These are phyloP conservation scores for Falco columbarius DNA, from an alignment of 2,797 vertebrate genomes.

Conservation along the genomic window DNA sequence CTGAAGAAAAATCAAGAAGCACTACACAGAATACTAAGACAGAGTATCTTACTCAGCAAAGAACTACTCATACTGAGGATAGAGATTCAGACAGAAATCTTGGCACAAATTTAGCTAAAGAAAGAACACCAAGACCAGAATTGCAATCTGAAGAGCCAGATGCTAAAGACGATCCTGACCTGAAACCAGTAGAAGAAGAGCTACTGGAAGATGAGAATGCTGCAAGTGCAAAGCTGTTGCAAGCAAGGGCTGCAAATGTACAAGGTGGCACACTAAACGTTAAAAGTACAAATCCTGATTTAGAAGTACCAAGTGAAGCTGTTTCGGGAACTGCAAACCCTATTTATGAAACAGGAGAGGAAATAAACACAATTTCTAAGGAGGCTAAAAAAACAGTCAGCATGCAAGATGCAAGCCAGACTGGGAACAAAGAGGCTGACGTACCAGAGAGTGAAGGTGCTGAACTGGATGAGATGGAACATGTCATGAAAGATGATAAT, in stretches of 20 bases:
- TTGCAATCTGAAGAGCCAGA: background rate
- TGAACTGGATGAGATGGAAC: background rate
- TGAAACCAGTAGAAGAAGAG: constrained; percentile 67
- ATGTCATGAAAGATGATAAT: background rate
- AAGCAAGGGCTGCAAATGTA: background rate
- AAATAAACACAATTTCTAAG: background rate
- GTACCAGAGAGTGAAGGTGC: background rate
- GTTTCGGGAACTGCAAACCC: background rate
- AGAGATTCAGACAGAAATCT: background rate
- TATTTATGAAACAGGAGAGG: background rate
- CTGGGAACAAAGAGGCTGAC: background rate
- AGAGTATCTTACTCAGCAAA: background rate
- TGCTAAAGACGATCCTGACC: constrained; percentile 28
- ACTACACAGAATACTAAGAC: background rate
- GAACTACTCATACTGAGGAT: background rate
- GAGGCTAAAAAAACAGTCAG: background rate
- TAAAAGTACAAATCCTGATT: background rate
- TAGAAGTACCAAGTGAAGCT: background rate
- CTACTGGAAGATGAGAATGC: constrained; percentile 96
- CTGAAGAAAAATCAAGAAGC: background rate
- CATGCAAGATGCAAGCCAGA: background rate
- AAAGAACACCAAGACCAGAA: background rate
- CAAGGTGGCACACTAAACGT: background rate
- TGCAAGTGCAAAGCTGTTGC: constrained; percentile 66
- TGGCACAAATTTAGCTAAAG: background rate